phyloP scores from a whole-genome alignment of 2,113 vertebrate species.

The Coturnix japonica region DNA sequence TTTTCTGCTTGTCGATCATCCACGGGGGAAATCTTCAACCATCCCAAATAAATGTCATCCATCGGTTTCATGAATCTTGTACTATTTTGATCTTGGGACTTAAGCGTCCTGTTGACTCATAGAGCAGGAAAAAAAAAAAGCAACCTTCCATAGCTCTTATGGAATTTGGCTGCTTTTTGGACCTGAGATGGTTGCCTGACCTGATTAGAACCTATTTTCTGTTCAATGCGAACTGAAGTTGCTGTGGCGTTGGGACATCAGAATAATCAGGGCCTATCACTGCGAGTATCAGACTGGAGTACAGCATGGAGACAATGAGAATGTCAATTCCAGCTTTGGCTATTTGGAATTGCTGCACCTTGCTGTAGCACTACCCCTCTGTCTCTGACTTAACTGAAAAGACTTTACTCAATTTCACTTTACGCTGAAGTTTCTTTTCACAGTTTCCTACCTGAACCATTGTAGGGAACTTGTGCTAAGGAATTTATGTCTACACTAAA shows the following conservation, averaged over 20 bases:
- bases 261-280: neutral
- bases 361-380: neutral
- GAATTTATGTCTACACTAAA: neutral
- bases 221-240: neutral
- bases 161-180: neutral
- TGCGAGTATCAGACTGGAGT: neutral
- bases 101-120: neutral
- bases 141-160: neutral
- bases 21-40: neutral
- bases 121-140: neutral
- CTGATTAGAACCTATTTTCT: neutral
- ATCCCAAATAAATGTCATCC: neutral
- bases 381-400: neutral
- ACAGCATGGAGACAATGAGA: neutral
- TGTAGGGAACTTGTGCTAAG: neutral
- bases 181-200: neutral
- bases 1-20: neutral
- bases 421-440: neutral
- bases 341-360: neutral
- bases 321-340: neutral
- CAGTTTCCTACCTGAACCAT: accelerated
- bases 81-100: neutral
- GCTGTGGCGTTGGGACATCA: neutral
- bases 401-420: neutral
- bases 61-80: neutral